Evolutionary conservation across 2,888 invertebrate genomes (phyloP).

Genomic region (Danaus chrysippus): DNA sequence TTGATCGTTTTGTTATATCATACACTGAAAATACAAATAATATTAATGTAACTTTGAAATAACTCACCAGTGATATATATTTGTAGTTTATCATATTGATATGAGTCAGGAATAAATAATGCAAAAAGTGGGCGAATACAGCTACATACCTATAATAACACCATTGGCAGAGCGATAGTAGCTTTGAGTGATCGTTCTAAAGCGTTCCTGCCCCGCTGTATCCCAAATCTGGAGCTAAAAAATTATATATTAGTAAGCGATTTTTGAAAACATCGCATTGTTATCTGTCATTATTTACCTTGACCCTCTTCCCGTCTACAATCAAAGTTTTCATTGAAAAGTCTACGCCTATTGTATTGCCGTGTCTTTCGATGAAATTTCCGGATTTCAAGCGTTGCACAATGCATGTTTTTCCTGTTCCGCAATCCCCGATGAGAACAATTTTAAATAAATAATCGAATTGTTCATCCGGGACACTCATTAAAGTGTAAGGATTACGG

Average conservation of each 20-base stretch:
- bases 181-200: slow-evolving; percentile 97
- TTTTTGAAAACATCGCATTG: slow-evolving; percentile 9
- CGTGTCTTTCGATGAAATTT: slow-evolving; percentile 96
- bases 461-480: slow-evolving; percentile 87
- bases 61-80: neutral
- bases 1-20: slow-evolving; percentile 95
- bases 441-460: slow-evolving; percentile 98
- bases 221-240: slow-evolving; percentile 96
- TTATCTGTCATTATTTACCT: slow-evolving; percentile 79
- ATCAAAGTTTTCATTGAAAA: slow-evolving; percentile 98
- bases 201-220: slow-evolving; percentile 97
- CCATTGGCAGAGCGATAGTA: slow-evolving; percentile 98
- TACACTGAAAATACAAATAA: slow-evolving; percentile 82
- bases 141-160: slow-evolving; percentile 88
- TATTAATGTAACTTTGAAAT: slow-evolving; percentile 10
- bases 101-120: slow-evolving; percentile 16
- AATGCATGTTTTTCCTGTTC: slow-evolving; percentile 95
- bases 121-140: slow-evolving; percentile 21
- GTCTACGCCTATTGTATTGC: slow-evolving; percentile 98
- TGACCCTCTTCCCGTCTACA: slow-evolving; percentile 96
- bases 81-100: too few species aligned
- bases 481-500: slow-evolving; percentile 86
- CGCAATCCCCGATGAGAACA: slow-evolving; percentile 94
- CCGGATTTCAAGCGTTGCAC: slow-evolving; percentile 98
- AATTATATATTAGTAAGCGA: slow-evolving; percentile 10